Conservation (phyloP, 2,113 vertebrate genomes). For the Azemiops feae region DNA sequence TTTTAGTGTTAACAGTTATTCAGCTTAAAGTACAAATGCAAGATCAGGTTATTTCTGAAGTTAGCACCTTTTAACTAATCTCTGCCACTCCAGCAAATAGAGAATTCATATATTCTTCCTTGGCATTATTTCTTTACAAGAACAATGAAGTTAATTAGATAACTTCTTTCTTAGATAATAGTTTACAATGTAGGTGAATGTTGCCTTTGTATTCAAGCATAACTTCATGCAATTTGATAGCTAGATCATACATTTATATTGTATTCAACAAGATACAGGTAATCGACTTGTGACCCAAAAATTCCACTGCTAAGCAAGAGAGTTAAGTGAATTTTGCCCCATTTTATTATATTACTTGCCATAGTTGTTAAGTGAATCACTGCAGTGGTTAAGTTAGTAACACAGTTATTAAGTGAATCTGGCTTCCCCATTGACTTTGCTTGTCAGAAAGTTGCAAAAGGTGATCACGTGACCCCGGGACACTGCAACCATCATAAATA, state of each 20-base stretch:
- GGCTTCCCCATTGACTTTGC: not conserved
- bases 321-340: not conserved
- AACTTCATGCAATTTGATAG: not conserved
- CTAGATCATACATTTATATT: not conserved
- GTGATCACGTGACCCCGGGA: not conserved
- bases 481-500: not conserved
- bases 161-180: not conserved
- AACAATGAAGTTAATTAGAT: not conserved
- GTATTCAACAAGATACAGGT: not conserved
- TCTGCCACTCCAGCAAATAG: not conserved
- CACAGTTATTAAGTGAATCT: not conserved
- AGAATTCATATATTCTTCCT: not conserved
- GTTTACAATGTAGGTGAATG: not conserved
- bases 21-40: not conserved
- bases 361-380: not conserved
- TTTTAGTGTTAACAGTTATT: not conserved
- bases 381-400: not conserved
- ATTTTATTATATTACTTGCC: not conserved
- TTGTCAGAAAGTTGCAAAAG: not conserved
- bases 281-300: not conserved
- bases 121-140: not conserved
- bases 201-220: not conserved
- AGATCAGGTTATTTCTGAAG: not conserved
- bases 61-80: not conserved
- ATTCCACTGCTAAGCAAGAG: not conserved